Evolutionary conservation across 2,113 vertebrate species (phyloP), one percentile per base, ranked within the genome.

Genomic region (Tupaia tana): DNA sequence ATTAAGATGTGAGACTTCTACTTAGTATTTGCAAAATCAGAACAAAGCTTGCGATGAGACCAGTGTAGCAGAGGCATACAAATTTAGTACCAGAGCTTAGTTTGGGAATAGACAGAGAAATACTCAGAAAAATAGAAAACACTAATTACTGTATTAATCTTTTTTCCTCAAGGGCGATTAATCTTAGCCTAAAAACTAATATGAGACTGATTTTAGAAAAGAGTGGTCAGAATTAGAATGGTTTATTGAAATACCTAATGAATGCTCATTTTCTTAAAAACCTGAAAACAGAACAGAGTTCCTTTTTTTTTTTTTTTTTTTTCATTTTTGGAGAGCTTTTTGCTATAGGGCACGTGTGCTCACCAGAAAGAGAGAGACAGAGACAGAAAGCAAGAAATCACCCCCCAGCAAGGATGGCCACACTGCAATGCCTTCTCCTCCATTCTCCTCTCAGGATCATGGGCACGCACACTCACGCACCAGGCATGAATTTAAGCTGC

Each of bases 181-280:
- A 61, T 86, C 58, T 89, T 95, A 70, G 43, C 43, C 61, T 86
- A 91, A 93, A 89, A 86, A 91, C 71, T 78, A 86, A 69, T 22
- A 34, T 5, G 11, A 27, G 1, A 2, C 59, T 77, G 1, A 66
- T 75, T 15, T 84, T 85, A 81, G 34, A 70, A 16, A 90, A 90
- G 58, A 82, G 27, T 73, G 90, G 63, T 88, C 43, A 52, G 14
- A 75, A 92, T 67, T 95, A 27, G 25, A 90, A 81, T 88, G 29
- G 31, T 85, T 94, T 85, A 59, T 29, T 93, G 59, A 87, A 70
- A 12, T 63, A 34, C n/a, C 6, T 67, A 27, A 75, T 56, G 4
- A 15, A n/a, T 64, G 20, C 52, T 34, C 12, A 22, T 61, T 96
- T 70, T 66, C 56, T 34, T 79, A 66, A 84, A 22, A 78, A 3